Evolutionary conservation across 2,888 invertebrate genomes (phyloP), one percentile per base, ranked within the genome.

Genomic region (Neoaliturus tenellus): DNA sequence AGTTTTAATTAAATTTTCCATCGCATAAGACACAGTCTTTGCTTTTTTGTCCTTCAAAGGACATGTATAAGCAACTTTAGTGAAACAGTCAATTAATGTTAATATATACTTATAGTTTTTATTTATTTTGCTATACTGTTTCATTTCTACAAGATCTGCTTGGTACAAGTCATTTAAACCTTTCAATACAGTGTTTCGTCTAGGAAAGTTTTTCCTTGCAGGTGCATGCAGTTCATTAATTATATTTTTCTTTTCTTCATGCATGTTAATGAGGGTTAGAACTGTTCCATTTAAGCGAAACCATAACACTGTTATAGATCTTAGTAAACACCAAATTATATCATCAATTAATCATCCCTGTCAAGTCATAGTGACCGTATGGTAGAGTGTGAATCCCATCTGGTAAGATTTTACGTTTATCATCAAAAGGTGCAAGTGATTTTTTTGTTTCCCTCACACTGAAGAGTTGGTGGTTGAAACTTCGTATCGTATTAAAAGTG

Each of bases 81-180:
- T 80, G 69, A 83, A 83, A 67, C 83, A 83, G 35, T 80, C 48
- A 41, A 80, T 80, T 10, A 55, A 31, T 23, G 73, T 83, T 62
- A 84, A 71, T 14, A 83, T 80, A 48, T 83, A 84, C 48, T 82
- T 83, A 71, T 41, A 82, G 39, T 84, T 84, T 39, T 82, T 62
- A 39, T 85, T 85, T 80, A 84, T 12, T 48, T n/a, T 44, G 14
- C 82, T 58, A 48, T 80, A 81, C 73, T 62, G 73, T 23, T n/a
- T 41, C 83, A 84, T 84, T 14, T 84, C 80, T 23, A 84, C 25
- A 23, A 85, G 48, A 33, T 85, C 85, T 0, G 83, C 58, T 28
- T 84, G 82, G 69, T 78, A 85, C 14, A 83, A 23, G 35, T 85
- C 83, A 75, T 82, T 80, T 31, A 84, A 83, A 0, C 81, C 78